These are phyloP conservation scores for Pygoscelis antarcticus DNA, from an alignment of 2,113 vertebrate species.

Conservation along the genomic window DNA sequence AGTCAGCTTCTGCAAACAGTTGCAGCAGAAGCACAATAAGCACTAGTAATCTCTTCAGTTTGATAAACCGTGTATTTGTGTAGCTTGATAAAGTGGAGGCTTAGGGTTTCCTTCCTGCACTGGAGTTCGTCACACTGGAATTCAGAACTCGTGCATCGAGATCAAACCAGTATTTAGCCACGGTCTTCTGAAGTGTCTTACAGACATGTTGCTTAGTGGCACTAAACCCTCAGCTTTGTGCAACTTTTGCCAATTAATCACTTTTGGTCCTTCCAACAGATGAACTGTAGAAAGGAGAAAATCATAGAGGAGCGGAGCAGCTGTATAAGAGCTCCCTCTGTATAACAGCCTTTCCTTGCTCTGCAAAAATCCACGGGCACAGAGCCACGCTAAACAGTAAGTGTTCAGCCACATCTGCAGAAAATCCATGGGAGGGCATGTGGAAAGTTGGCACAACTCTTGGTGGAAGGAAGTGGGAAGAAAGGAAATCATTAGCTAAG, in stretches of 20 bases:
- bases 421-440: conserved; percentile 41
- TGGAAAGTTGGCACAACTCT: conserved; percentile 46
- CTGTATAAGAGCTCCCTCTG: background rate
- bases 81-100: background rate
- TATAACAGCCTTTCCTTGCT: background rate
- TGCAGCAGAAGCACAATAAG: background rate
- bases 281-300: background rate
- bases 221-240: background rate
- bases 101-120: conserved; percentile 28
- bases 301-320: background rate
- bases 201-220: background rate
- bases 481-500: conserved; percentile 45
- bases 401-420: conserved; percentile 40
- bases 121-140: background rate
- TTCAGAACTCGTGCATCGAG: background rate
- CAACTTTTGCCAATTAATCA: background rate
- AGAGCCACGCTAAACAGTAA: conserved; percentile 16
- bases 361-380: conserved; percentile 24
- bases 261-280: background rate
- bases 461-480: conserved; percentile 54
- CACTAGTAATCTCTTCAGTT: background rate
- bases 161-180: background rate
- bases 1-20: background rate
- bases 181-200: background rate
- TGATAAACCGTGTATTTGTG: conserved; percentile 9